Base-by-base conservation (phyloP, 2,113 vertebrate genomes). In the Cebidichthys violaceus region DNA sequence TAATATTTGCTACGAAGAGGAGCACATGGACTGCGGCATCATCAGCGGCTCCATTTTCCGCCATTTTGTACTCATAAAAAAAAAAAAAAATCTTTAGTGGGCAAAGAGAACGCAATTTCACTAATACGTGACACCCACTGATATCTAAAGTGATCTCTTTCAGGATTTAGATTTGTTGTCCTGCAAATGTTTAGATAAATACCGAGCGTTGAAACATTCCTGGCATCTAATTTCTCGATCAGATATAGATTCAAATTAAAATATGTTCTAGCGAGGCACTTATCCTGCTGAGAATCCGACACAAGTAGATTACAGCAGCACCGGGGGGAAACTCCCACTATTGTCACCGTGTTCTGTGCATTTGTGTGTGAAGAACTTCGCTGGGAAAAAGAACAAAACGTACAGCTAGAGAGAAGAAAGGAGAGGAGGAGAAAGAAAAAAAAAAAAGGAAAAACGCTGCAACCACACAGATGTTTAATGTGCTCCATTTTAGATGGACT, bases 381-480 rank as follows among this genome's bases (percentile, higher is more conserved):
- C 69, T 31, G 67, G n/a, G n/a, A 33, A 75, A 89, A 88, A 75
- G 71, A 87, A 73, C 60, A 85, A 88, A 90, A 81, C 71, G 50
- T 70, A 62, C 14, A 29, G 78, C 35, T 43, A 20, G 50, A 54
- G 10, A 54, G 50, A 54, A 50, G 14, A 17, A 17, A 15, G 14
- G 37, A 37, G 39, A 10, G 13, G 41, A 11, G 41, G 11, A 50
- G 18, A 18, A 50, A 6, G 18, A n/a, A 14, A 3, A 14, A 14
- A 52, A 22, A 54, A 59, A 68, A 65, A 66, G 67, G n/a, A 4
- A 37, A 27, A 33, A 61, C 9, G 47, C 31, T 37, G 67, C 33
- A 79, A 76, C 73, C 86, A 89, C 91, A 89, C 93, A 94, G 91
- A 93, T 93, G 92, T 94, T 92, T 93, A 91, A 93, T 91, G 89